phyloP scores from a whole-genome alignment of 2,797 vertebrate genomes.

The Hemibagrus guttatus region DNA sequence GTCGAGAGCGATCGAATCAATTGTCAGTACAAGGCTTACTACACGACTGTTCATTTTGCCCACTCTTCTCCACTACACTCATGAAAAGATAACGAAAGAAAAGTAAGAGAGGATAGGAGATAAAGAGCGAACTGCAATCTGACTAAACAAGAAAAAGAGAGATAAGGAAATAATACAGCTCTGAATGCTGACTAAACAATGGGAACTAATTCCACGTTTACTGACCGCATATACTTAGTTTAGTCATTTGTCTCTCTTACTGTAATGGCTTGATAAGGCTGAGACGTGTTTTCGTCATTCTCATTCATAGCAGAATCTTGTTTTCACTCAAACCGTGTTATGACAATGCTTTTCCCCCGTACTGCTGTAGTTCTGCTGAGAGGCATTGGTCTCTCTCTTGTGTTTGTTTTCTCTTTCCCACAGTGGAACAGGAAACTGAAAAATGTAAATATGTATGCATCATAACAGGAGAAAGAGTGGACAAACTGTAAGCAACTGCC shows the following conservation, averaged over 20 bases:
- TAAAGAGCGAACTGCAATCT: background rate
- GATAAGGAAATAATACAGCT: background rate
- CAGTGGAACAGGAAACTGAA: constrained; percentile 17
- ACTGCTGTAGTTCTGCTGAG: background rate
- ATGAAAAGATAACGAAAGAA: background rate
- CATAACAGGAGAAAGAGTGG: background rate
- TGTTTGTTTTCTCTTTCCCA: constrained; percentile 14
- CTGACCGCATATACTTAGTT: background rate
- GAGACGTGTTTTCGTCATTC: background rate
- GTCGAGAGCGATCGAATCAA: background rate
- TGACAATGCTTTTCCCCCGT: constrained; percentile 4
- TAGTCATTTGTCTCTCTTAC: background rate
- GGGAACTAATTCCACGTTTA: background rate
- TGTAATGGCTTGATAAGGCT: background rate
- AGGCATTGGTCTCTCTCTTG: background rate
- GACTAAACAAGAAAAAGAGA: background rate
- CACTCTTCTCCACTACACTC: constrained; percentile 15
- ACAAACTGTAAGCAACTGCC: background rate
- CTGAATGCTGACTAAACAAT: background rate
- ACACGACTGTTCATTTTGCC: constrained; percentile 34
- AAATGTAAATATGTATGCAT: background rate
- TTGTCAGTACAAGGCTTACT: background rate
- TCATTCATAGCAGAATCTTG: constrained; percentile 21
- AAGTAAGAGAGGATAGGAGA: background rate
- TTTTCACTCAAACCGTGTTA: constrained; percentile 20